phyloP scores from a whole-genome alignment of 2,888 invertebrate genomes.

The Drosophila monieri region DNA sequence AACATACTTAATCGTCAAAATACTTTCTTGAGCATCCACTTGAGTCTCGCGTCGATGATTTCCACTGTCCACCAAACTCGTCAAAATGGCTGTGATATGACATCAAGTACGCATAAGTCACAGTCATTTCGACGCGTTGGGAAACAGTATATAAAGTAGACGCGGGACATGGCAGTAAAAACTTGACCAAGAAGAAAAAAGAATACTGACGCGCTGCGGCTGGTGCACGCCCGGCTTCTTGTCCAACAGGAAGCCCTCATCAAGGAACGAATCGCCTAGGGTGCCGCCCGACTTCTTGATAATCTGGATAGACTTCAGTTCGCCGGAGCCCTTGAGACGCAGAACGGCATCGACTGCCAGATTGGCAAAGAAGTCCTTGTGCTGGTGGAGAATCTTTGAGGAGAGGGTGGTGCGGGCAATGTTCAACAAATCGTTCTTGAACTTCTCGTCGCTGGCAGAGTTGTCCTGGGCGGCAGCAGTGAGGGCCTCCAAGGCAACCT shows the following conservation, averaged over 20 bases:
- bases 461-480: conserved; percentile 92
- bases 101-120: conserved; percentile 77
- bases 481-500: conserved; percentile 93
- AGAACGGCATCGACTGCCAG: conserved; percentile 98
- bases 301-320: conserved; percentile 97
- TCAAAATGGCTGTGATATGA: conserved; percentile 84
- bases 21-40: no score
- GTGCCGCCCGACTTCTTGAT: conserved; percentile 98
- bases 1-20: background rate
- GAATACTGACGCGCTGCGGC: conserved; percentile 87
- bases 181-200: background rate
- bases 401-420: conserved; percentile 99
- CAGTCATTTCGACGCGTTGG: conserved; percentile 84
- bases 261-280: conserved; percentile 97
- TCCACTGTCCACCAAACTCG: conserved; percentile 79
- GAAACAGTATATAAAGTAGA: conserved; percentile 26
- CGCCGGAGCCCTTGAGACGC: conserved; percentile 97
- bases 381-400: conserved; percentile 98
- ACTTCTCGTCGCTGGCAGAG: conserved; percentile 90
- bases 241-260: conserved; percentile 96
- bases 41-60: conserved; percentile 1
- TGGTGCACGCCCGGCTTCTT: conserved; percentile 99
- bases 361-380: conserved; percentile 97
- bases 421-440: conserved; percentile 95
- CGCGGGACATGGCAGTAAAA: background rate